phyloP scores from a whole-genome alignment of 1,140 invertebrate species.

The Marisa cornuarietis region DNA sequence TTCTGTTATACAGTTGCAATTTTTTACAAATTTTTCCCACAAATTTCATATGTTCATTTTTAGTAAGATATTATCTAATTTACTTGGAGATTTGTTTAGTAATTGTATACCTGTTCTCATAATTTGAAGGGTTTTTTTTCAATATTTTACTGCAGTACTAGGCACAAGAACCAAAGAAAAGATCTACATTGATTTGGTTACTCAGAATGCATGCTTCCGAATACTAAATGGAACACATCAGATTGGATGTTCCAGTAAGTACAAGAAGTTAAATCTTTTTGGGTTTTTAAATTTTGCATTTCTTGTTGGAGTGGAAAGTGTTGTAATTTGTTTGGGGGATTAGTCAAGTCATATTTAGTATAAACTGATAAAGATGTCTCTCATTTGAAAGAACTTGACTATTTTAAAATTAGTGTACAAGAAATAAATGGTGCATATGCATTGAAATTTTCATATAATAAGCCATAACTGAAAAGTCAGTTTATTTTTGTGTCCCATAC shows the following conservation, averaged over 20 bases:
- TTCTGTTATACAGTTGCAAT: too few relatives aligned
- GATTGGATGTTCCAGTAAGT: constrained; percentile 79
- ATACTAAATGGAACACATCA: constrained; percentile 92
- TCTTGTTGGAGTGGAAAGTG: too few relatives aligned
- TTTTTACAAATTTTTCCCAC: not conserved
- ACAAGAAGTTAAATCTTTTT: not conserved
- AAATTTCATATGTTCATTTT: not conserved
- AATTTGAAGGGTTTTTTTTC: not conserved
- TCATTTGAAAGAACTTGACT: constrained; percentile 18
- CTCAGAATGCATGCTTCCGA: constrained; percentile 78
- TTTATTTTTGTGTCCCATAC: not conserved
- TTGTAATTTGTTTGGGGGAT: too few relatives aligned
- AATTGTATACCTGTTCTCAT: not conserved
- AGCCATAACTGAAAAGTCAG: not conserved
- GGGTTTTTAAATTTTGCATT: too few relatives aligned
- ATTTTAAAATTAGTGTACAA: constrained; percentile 11
- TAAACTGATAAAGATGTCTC: too few relatives aligned
- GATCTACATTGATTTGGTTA: constrained; percentile 48
- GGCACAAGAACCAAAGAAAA: constrained; percentile 48
- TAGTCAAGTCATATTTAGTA: too few relatives aligned
- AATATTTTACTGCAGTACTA: constrained; percentile 7
- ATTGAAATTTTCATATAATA: not conserved
- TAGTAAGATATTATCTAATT: not conserved
- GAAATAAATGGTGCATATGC: not conserved
- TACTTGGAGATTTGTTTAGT: not conserved